Conservation (phyloP, 2,888 invertebrate genomes). For the Stenchaetothrips biformis region DNA sequence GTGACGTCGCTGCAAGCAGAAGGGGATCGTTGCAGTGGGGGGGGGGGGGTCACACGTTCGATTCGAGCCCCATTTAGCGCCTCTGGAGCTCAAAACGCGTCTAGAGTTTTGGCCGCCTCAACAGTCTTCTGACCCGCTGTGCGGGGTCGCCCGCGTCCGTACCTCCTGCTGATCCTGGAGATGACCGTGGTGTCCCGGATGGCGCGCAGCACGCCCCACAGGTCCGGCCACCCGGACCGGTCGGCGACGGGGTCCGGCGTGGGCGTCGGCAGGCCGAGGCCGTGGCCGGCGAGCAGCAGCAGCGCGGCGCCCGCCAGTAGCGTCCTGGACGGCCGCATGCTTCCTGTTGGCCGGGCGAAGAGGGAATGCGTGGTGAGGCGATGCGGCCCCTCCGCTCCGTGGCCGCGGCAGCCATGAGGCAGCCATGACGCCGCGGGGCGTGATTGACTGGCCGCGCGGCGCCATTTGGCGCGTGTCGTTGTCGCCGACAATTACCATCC, state of each 20-base stretch:
- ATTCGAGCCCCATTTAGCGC: too few relatives aligned
- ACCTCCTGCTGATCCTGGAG: not conserved
- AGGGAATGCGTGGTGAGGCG: not conserved
- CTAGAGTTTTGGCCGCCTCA: too few relatives aligned
- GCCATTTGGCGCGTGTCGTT: too few relatives aligned
- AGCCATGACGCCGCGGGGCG: too few relatives aligned
- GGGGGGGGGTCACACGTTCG: not conserved
- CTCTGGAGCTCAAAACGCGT: too few relatives aligned
- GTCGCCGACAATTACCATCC: too few relatives aligned
- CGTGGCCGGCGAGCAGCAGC: constrained; percentile 1
- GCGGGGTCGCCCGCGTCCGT: not conserved
- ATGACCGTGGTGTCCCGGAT: not conserved
- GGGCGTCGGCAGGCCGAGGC: not conserved
- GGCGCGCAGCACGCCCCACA: constrained; percentile 15
- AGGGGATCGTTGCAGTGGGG: not conserved
- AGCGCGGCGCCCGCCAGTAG: not conserved
- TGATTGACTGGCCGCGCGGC: too few relatives aligned
- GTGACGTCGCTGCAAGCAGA: not conserved
- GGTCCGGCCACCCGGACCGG: not conserved
- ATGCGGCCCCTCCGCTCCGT: not conserved
- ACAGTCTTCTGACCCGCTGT: too few relatives aligned
- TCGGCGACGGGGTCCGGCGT: not conserved
- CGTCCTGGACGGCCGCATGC: too few relatives aligned
- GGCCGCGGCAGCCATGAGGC: not conserved
- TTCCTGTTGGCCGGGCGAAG: not conserved